phyloP scores from a whole-genome alignment of 2,888 invertebrate species.

The Litoditis marina region DNA sequence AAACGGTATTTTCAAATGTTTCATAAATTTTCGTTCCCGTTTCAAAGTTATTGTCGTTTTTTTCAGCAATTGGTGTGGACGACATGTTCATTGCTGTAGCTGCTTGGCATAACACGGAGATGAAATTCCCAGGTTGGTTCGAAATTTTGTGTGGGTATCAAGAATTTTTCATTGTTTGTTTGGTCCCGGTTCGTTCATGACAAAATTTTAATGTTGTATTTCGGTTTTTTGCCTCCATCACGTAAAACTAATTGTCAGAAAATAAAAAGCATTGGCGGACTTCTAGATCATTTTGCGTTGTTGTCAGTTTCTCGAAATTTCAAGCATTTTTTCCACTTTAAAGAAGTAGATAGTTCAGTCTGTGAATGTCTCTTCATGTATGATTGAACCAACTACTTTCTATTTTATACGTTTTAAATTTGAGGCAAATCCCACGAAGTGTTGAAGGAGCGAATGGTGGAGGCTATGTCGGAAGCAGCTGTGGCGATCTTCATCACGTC shows the following conservation, averaged over 20 bases:
- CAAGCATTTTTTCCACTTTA: too few species aligned
- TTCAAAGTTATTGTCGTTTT: not conserved
- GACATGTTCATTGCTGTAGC: constrained; percentile 93
- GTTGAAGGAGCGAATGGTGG: constrained; percentile 82
- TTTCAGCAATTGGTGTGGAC: constrained; percentile 86
- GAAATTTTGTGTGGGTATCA: too few species aligned
- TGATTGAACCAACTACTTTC: too few species aligned
- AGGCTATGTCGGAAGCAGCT: constrained; percentile 85
- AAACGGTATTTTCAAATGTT: not conserved
- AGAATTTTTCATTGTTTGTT: too few species aligned
- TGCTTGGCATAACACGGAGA: constrained; percentile 84
- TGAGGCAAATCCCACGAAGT: constrained; percentile 39
- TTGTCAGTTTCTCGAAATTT: not conserved
- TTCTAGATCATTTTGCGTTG: too few species aligned
- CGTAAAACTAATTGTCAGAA: not conserved
- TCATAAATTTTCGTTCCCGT: not conserved
- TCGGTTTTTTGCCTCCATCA: not conserved
- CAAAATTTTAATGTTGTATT: too few species aligned
- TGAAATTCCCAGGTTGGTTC: constrained; percentile 46
- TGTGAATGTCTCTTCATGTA: too few species aligned
- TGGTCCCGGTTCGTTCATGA: too few species aligned
- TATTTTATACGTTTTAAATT: not conserved
- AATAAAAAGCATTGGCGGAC: too few species aligned
- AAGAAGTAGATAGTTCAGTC: too few species aligned
- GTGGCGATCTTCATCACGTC: constrained; percentile 93